Conservation (phyloP, 1,140 invertebrate genomes). For the Neuroterus valhalla region DNA sequence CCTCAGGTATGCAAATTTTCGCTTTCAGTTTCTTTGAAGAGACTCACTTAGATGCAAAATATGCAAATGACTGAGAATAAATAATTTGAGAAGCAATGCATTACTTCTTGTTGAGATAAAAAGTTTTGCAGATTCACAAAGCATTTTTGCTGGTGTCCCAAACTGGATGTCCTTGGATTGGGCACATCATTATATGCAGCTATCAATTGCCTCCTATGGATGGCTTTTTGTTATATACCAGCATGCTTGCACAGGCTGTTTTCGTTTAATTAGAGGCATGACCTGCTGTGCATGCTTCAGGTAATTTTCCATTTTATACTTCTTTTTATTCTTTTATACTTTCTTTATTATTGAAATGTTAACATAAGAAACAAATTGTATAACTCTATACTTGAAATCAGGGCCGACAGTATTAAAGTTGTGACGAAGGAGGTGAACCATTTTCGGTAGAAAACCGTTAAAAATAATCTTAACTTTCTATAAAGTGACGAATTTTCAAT, state of each 20-base stretch:
- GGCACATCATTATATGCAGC: conserved; percentile 84
- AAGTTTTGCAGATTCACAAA: conserved; percentile 64
- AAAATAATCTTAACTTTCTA: no score
- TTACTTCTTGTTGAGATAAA: conserved; percentile 19
- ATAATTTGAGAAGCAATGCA: background rate
- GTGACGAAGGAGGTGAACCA: no score
- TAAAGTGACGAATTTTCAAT: no score
- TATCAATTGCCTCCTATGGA: conserved; percentile 90
- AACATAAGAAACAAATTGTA: no score
- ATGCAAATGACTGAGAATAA: conserved; percentile 12
- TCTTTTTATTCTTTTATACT: background rate
- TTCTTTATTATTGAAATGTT: no score
- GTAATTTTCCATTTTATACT: conserved; percentile 65
- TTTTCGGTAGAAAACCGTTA: no score
- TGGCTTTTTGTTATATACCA: conserved; percentile 92
- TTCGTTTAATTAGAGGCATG: conserved; percentile 81
- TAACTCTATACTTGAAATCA: no score
- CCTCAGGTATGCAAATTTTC: conserved; percentile 72
- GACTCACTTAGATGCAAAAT: conserved; percentile 24
- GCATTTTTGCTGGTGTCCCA: conserved; percentile 79
- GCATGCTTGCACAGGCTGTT: conserved; percentile 84
- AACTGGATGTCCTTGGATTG: conserved; percentile 88
- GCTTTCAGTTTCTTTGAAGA: conserved; percentile 8
- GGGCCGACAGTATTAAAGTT: no score
- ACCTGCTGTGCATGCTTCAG: conserved; percentile 85